Base-by-base conservation (phyloP, 2,797 vertebrate species). In the Cottoperca gobio region DNA sequence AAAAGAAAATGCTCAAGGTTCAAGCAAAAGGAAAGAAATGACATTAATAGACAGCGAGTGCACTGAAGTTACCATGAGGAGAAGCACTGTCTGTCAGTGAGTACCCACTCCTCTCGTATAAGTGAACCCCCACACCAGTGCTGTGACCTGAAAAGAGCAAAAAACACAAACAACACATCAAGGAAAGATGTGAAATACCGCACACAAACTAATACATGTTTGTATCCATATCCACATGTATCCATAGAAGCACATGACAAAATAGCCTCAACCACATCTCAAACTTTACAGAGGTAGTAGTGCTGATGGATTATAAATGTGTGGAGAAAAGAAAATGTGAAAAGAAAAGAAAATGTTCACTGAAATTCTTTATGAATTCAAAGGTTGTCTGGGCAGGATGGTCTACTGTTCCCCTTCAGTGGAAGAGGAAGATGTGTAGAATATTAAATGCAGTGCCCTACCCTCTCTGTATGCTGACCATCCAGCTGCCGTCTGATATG, bases 71-170 rank as follows among this genome's bases (percentile, higher is more conserved):
- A 95, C 95, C 95, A 96, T 45, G 97, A 97, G 58, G 96, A 97
- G 90, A 99, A 99, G 88, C 98, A 99, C 70, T 98, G 96, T 70
- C 96, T 95, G 89, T 98, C 97, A 13, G 98, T 99, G 82, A 99
- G 95, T 66, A 99, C 96, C 98, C 98, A 99, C 77, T 97, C 94
- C 70, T 98, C 97, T 81, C 98, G 95, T 91, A 99, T 95, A 82
- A 99, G 89, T 43, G 98, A 97, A 19, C 98, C 98, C 65, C 98
- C 98, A 43, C 98, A 99, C 94, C 97, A 97, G 93, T 99, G 97
- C 76, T 90, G 92, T 53, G 96, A 96, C 90, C 98, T 99, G 86
- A 55, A 57, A 40, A 82, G 17, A 81, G 24, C 8, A 82, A 13
- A 73, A 66, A 77, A 45, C 35, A 73, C n/a, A 78, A 57, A 66